phyloP scores from a whole-genome alignment of 2,113 vertebrate species.

The Scytalopus superciliaris region DNA sequence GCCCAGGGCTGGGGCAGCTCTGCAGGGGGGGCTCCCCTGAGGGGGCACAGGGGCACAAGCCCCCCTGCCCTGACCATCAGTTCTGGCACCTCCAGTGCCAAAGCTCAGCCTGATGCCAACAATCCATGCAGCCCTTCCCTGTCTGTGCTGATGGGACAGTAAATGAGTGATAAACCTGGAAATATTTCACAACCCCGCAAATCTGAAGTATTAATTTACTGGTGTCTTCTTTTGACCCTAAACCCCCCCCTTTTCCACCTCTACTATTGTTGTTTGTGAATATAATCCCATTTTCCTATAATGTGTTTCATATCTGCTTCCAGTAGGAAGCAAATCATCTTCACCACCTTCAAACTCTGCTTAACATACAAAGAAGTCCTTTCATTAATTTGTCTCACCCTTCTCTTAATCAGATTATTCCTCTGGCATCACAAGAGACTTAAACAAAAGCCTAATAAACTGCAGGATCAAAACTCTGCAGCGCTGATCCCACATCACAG shows the following conservation, averaged over 20 bases:
- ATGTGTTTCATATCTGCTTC: neutral
- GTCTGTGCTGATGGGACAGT: neutral
- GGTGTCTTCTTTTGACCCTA: neutral
- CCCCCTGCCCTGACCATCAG: neutral
- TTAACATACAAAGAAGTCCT: neutral
- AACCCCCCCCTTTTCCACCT: neutral
- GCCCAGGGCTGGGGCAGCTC: neutral
- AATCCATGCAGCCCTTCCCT: neutral
- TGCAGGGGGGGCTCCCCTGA: neutral
- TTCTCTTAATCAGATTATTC: neutral
- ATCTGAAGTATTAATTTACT: neutral
- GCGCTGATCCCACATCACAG: neutral
- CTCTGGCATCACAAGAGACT: neutral
- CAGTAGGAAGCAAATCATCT: neutral
- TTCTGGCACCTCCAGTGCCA: neutral
- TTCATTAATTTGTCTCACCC: neutral
- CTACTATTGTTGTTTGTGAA: neutral
- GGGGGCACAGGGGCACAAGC: neutral
- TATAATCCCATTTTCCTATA: neutral
- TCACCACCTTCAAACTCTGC: neutral
- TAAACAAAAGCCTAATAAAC: neutral
- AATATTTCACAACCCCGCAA: neutral
- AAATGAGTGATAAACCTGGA: neutral
- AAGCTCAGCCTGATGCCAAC: neutral
- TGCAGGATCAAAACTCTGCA: neutral